Percentiles rank a stretch among this genome's conserved stretches.
Conservation (phyloP, 2,888 invertebrate genomes). For the Melangyna quadrimaculata region DNA sequence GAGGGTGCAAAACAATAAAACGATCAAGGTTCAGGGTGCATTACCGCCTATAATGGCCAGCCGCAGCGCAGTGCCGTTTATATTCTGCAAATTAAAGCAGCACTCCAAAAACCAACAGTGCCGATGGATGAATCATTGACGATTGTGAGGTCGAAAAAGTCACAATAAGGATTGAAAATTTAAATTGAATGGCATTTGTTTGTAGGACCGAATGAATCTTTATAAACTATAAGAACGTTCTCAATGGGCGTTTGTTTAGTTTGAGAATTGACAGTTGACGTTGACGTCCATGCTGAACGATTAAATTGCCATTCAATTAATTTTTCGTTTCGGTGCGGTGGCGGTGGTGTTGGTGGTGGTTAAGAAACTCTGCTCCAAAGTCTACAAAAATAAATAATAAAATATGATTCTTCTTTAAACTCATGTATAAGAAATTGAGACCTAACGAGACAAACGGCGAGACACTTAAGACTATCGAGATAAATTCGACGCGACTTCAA, state of each 20-base stretch:
- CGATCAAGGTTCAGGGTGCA: slow-evolving; percentile 9
- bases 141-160: slow-evolving; percentile 34
- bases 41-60: not conserved
- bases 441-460: not conserved
- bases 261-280: slow-evolving; percentile 26
- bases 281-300: slow-evolving; percentile 52
- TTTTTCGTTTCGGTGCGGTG: not conserved
- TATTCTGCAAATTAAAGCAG: not conserved
- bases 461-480: slow-evolving; percentile 35
- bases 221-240: not conserved
- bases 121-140: slow-evolving; percentile 55
- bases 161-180: slow-evolving; percentile 34
- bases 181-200: slow-evolving; percentile 62
- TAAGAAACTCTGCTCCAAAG: slow-evolving; percentile 26
- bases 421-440: slow-evolving; percentile 2
- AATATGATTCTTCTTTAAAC: no score
- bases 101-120: slow-evolving; percentile 24
- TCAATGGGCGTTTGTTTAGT: slow-evolving; percentile 58
- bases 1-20: slow-evolving; percentile 52
- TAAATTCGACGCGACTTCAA: slow-evolving; percentile 16
- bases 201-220: not conserved
- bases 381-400: slow-evolving; percentile 18
- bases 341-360: slow-evolving; percentile 21
- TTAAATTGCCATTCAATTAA: slow-evolving; percentile 68
- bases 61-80: not conserved